Evolutionary conservation across 2,113 vertebrate species (phyloP).

Genomic region (Gymnorhina tibicen): DNA sequence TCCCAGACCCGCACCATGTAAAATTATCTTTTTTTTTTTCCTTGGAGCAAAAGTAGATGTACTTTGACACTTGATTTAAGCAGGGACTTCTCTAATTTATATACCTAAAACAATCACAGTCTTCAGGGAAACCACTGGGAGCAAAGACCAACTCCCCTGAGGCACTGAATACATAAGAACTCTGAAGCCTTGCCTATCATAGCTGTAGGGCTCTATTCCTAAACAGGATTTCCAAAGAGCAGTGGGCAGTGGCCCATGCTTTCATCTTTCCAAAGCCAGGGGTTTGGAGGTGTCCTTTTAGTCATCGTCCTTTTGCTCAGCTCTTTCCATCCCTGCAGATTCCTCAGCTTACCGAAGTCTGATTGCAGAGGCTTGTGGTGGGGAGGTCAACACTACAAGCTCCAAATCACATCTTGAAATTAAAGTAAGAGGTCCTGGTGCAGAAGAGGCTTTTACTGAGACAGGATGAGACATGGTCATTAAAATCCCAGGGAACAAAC

Average conservation of each 20-base stretch:
- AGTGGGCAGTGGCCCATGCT: not conserved
- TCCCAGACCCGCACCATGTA: not conserved
- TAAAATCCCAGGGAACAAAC: not conserved
- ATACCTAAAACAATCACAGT: not conserved
- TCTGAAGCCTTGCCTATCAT: rapidly evolving
- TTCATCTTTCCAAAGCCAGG: not conserved
- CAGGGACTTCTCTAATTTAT: not conserved
- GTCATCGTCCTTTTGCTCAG: not conserved
- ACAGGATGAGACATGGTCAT: not conserved
- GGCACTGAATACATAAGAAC: not conserved
- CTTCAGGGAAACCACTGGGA: not conserved
- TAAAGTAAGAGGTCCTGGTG: not conserved
- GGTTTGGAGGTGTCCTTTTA: not conserved
- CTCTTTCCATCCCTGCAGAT: not conserved
- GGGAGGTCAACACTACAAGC: not conserved
- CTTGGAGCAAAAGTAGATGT: not conserved
- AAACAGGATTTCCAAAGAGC: not conserved
- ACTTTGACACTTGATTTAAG: not conserved
- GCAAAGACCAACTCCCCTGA: not conserved
- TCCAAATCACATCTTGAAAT: not conserved
- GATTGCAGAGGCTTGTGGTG: not conserved
- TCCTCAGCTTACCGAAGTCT: not conserved
- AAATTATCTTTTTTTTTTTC: not conserved
- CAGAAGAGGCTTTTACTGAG: not conserved
- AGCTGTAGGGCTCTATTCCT: not conserved